Conservation (phyloP, 2,797 vertebrate genomes). For the Luscinia megarhynchos region DNA sequence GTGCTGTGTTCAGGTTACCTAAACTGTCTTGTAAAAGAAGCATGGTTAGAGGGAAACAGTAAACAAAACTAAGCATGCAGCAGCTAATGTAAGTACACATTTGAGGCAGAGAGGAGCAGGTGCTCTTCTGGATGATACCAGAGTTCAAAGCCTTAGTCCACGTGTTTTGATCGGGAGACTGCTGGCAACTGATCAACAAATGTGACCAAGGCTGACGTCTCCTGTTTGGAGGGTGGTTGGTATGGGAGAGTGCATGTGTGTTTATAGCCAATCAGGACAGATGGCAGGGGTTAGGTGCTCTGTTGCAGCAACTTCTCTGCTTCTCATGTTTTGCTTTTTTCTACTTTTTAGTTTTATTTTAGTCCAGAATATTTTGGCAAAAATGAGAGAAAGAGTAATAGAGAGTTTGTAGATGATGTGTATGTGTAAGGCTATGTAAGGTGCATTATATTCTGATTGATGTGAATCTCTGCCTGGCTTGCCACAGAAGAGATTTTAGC, state of each 20-base stretch:
- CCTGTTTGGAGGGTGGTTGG: background rate
- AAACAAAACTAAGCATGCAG: background rate
- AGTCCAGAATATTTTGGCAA: background rate
- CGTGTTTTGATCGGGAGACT: background rate
- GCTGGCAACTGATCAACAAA: background rate
- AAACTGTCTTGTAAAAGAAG: background rate
- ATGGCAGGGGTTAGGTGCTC: background rate
- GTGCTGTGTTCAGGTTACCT: background rate
- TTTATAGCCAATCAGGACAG: background rate
- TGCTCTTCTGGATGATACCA: background rate
- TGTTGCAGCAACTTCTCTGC: background rate
- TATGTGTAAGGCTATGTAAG: background rate
- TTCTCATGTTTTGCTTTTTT: background rate
- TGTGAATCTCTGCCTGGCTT: background rate
- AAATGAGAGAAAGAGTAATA: background rate
- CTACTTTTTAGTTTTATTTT: background rate
- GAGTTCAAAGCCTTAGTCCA: background rate
- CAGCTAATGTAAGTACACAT: accelerated
- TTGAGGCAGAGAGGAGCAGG: background rate
- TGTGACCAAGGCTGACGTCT: background rate
- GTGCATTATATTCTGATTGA: background rate
- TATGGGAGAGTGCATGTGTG: accelerated
- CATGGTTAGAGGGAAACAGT: background rate
- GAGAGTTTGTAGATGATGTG: background rate
- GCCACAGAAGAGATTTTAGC: background rate